These are phyloP conservation scores for Condylostylus longicornis DNA, from an alignment of 1,140 invertebrate genomes.

Conservation along the genomic window DNA sequence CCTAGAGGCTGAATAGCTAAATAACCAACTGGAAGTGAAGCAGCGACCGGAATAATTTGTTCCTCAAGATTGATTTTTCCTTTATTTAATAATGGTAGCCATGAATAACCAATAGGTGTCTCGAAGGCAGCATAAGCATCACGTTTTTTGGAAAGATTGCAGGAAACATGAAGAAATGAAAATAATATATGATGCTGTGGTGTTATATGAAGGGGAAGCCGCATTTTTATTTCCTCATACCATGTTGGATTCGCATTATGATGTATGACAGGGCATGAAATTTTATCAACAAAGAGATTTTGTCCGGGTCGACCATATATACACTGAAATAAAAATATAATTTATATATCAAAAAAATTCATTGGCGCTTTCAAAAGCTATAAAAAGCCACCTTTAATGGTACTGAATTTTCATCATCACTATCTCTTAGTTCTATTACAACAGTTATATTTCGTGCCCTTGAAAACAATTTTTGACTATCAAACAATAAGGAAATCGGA, in stretches of 20 bases:
- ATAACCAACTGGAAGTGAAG: slow-evolving; percentile 72
- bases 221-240: slow-evolving; percentile 82
- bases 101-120: slow-evolving; percentile 78
- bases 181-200: slow-evolving; percentile 71
- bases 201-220: slow-evolving; percentile 61
- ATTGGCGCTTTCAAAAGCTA: slow-evolving; percentile 1
- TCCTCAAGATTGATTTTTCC: slow-evolving; percentile 67
- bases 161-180: slow-evolving; percentile 78
- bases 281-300: slow-evolving; percentile 42
- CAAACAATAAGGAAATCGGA: slow-evolving; percentile 70
- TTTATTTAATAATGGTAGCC: slow-evolving; percentile 70
- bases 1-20: slow-evolving; percentile 76
- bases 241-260: slow-evolving; percentile 66
- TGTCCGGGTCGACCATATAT: slow-evolving; percentile 59
- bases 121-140: slow-evolving; percentile 53
- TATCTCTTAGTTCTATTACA: slow-evolving; percentile 67
- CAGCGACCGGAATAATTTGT: slow-evolving; percentile 65
- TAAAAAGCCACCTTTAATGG: slow-evolving; percentile 46
- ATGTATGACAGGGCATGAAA: slow-evolving; percentile 59
- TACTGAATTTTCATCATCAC: slow-evolving; percentile 51
- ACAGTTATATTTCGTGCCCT: slow-evolving; percentile 84
- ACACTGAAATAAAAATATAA: slow-evolving; percentile 38
- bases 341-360: not conserved
- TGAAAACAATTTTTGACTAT: slow-evolving; percentile 84
- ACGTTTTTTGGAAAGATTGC: slow-evolving; percentile 69